These are phyloP conservation scores for Oasisia sp. DNA, from an alignment of 2,888 invertebrate species.

Conservation along the genomic window DNA sequence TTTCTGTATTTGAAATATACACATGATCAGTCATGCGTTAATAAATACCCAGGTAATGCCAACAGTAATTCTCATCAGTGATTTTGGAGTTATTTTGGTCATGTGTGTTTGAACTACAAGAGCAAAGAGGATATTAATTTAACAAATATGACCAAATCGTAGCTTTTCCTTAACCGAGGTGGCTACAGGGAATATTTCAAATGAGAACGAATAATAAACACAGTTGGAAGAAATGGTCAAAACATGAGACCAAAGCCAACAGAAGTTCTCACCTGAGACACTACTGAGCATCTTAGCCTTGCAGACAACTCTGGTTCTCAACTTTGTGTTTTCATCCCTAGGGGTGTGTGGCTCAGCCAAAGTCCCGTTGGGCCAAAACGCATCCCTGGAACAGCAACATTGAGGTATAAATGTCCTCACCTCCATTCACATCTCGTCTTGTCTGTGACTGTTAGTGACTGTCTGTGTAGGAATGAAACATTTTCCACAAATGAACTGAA, in stretches of 20 bases:
- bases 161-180: too few relatives aligned
- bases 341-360: conserved; percentile 70
- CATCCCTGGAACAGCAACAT: conserved; percentile 64
- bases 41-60: too few relatives aligned
- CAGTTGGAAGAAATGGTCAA: too few relatives aligned
- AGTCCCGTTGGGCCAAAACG: conserved; percentile 72
- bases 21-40: too few relatives aligned
- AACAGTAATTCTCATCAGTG: too few relatives aligned
- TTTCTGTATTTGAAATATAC: too few relatives aligned
- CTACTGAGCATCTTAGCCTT: conserved; percentile 86
- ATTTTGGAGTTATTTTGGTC: too few relatives aligned
- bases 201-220: too few relatives aligned
- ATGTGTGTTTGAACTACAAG: too few relatives aligned
- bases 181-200: too few relatives aligned
- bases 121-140: too few relatives aligned
- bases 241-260: not conserved
- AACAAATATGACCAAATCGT: too few relatives aligned
- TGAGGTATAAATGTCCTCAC: not conserved
- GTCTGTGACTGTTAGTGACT: not conserved
- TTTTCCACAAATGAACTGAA: not conserved
- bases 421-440: not conserved
- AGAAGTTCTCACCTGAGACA: conserved; percentile 75
- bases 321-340: conserved; percentile 73
- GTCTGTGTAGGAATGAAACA: not conserved
- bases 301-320: conserved; percentile 84